Evolutionary conservation across 2,888 invertebrate species (phyloP), one percentile per base, ranked within the genome.

Genomic region (Archips crataeganus): DNA sequence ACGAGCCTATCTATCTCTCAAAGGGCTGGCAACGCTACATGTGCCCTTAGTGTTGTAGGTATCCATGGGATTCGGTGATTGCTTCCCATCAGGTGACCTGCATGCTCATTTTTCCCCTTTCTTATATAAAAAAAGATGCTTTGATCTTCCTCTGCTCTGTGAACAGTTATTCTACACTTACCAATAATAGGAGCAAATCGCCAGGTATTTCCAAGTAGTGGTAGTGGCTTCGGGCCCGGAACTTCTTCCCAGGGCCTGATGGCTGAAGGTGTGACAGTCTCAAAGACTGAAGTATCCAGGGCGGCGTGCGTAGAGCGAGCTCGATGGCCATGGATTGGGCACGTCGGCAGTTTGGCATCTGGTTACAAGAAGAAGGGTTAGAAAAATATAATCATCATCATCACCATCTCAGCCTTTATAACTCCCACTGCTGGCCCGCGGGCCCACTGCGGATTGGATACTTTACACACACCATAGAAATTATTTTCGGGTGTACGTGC

Each of bases 191-290:
- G 96, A 36, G 95, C 90, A 79, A 96, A 96, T 78, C 95, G 88
- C 96, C 96, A 96, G 3, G 95, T 95, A 78, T 96, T 96, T 0
- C 96, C 96, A 9, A 96, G 81, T 0, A 96, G 68, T 0, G 96
- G 96, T n/a, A 95, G 76, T 0, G 95, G 95, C 78, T 92, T 95
- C 0, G 96, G 96, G 0, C 96, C 96, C 0, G 96, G 96, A 0
- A 96, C 94, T 42, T 95, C 90, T 0, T 93, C 89, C 91, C 96
- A 96, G 23, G 95, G 89, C 75, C 90, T 90, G 4, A 92, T 90
- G 8, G 85, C 82, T 0, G 87, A 84, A 54, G 90, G 83, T 15
- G 79, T 77, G 32, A 90, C 78, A 8, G 84, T 81, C 23, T 91
- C 90, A 75, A 91, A 89, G 54, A 86, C 82, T 0, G 88, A 82